Percentiles rank a stretch among this genome's conserved stretches.
These are phyloP conservation scores for Bombus balteatus DNA, from an alignment of 1,140 invertebrate species.

Conservation along the genomic window DNA sequence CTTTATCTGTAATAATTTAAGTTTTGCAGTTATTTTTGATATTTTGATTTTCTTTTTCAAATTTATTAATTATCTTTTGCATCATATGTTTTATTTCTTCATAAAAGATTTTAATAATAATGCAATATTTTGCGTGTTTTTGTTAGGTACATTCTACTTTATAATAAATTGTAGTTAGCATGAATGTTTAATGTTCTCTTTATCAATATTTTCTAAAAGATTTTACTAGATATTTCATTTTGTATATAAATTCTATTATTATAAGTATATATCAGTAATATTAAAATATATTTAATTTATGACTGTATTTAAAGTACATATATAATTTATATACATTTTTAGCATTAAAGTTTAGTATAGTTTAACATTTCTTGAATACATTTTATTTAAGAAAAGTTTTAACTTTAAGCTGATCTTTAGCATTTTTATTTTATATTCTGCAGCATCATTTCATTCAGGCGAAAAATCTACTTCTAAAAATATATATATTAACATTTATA, in stretches of 20 bases:
- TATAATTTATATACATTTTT: background rate
- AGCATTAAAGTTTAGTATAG: background rate
- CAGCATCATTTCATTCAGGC: background rate
- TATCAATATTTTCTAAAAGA: background rate
- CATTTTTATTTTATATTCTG: background rate
- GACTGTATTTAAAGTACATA: background rate
- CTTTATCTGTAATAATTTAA: background rate
- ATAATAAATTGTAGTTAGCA: background rate
- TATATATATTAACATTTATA: background rate
- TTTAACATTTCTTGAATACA: background rate
- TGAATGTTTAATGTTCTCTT: constrained; percentile 10
- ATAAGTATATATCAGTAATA: background rate
- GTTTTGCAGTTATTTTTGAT: background rate
- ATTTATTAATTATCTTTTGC: background rate
- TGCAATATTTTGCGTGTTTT: background rate
- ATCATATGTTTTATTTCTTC: background rate
- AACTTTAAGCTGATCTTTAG: background rate
- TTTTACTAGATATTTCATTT: constrained; percentile 1
- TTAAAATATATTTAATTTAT: background rate
- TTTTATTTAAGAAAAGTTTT: background rate
- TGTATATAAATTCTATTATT: background rate
- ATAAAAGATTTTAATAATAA: background rate
- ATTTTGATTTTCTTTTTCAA: background rate
- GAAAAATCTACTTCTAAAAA: background rate
- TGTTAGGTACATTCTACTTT: background rate